Percentiles rank a stretch among this genome's conserved stretches.
These are phyloP conservation scores for Cryptocephalus primarius DNA, from an alignment of 2,888 invertebrate species.

Conservation along the genomic window DNA sequence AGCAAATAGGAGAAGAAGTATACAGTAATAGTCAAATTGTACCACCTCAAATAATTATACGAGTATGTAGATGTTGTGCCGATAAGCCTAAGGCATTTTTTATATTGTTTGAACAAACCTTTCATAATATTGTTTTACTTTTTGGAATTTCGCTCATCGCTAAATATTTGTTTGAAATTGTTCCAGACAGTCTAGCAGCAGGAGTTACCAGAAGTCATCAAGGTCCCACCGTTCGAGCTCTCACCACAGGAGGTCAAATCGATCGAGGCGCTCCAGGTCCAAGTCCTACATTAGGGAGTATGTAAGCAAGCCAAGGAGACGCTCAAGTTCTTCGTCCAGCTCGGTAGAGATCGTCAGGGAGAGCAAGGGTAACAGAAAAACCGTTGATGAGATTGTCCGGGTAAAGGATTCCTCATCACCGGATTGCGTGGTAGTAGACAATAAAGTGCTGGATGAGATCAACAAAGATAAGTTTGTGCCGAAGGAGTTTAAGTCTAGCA, in stretches of 20 bases:
- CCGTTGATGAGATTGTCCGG: slow-evolving; percentile 1
- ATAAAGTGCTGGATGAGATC: slow-evolving; percentile 54
- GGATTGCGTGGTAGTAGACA: slow-evolving; percentile 39
- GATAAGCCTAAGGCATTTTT: too few relatives aligned
- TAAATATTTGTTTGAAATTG: too few relatives aligned
- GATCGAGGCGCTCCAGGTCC: slow-evolving; percentile 28
- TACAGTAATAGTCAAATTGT: too few relatives aligned
- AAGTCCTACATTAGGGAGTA: slow-evolving; percentile 32
- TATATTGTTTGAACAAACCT: too few relatives aligned
- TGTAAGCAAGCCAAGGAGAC: slow-evolving; percentile 22
- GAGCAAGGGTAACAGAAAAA: slow-evolving; percentile 7
- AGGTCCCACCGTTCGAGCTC: slow-evolving; percentile 21
- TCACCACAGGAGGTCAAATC: slow-evolving; percentile 8
- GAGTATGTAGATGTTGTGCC: too few relatives aligned
- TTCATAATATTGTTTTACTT: too few relatives aligned
- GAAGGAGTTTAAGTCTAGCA: slow-evolving; percentile 43
- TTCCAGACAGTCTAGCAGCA: slow-evolving; percentile 24
- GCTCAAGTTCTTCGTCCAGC: slow-evolving; percentile 17
- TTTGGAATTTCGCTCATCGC: too few relatives aligned
- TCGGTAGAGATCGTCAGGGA: slow-evolving; percentile 12
- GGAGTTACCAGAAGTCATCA: slow-evolving; percentile 21
- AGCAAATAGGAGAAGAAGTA: too few relatives aligned
- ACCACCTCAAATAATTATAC: too few relatives aligned
- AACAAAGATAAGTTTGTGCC: slow-evolving; percentile 59
- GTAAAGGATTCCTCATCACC: slow-evolving; percentile 7